Evolutionary conservation across 1,140 invertebrate genomes (phyloP), one percentile per base, ranked within the genome.

Genomic region (Tetragonula clypearis): DNA sequence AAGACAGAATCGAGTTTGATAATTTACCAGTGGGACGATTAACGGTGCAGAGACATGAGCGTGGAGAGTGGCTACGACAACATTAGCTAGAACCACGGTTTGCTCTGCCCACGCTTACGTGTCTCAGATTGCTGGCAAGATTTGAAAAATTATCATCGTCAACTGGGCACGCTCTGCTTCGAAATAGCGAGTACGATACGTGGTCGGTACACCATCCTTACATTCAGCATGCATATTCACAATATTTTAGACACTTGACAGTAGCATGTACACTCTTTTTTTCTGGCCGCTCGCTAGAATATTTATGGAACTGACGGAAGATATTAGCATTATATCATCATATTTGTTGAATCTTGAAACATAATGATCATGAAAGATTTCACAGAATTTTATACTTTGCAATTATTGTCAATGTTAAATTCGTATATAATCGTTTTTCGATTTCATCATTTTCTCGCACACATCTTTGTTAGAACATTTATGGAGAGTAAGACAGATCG

Each of bases 21-120:
- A 84, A 88, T 85, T 88, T 84, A 87, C 26, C 72, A 53, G 72
- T 72, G 41, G 65, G 55, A 79, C 87, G 72, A 84, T 78, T 88
- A 88, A 88, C 82, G 76, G 72, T 75, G 76, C 68, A 35, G 62
- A 74, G 62, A 74, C 26, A 35, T 66, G 53, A 65, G 77, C 65
- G 66, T 35, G 35, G 80, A 84, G 86, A 62, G 49, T 84, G 77
- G 72, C 35, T 60, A 49, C 35, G 58, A 55, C 41, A 55, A 17
- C 56, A 73, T 80, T 82, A 84, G 68, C 75, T 88, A 79, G 72
- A 79, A 35, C n/a, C 55, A 65, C 75, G 79, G 49, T 73, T 41
- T 0, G 49, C 49, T 41, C 66, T 84, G 66, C 81, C 60, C 79
- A 81, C 77, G 72, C 65, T 77, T 30, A 30, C 58, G 56, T 55